Conservation (phyloP, 37 sponge, comb jelly and placozoan genomes). For the Corticium candelabrum region DNA sequence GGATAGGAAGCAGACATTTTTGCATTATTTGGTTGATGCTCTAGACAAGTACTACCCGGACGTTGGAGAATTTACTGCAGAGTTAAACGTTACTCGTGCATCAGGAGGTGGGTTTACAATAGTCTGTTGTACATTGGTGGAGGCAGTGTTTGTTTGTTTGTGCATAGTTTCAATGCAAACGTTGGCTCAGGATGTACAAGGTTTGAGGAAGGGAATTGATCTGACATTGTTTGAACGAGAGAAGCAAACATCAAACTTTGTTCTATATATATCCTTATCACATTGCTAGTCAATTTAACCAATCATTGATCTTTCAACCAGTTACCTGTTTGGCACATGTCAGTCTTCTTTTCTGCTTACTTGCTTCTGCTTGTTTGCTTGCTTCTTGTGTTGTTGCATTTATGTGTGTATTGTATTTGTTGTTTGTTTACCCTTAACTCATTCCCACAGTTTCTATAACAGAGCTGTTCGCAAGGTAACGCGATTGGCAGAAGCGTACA, state of each 20-base stretch:
- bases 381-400: background rate
- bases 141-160: background rate
- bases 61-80: slow-evolving; percentile 52
- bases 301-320: too few relatives aligned
- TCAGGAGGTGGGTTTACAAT: slow-evolving; percentile 16
- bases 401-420: slow-evolving; percentile 15
- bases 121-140: background rate
- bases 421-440: slow-evolving; percentile 29
- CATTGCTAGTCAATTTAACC: background rate
- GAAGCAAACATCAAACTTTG: slow-evolving; percentile 53
- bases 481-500: slow-evolving; percentile 26
- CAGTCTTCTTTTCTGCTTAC: background rate
- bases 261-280: slow-evolving; percentile 70
- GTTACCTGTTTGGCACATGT: too few relatives aligned
- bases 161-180: slow-evolving; percentile 53
- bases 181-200: slow-evolving; percentile 40
- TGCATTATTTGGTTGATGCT: slow-evolving; percentile 56
- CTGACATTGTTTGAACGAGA: slow-evolving; percentile 32
- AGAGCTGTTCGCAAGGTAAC: slow-evolving; percentile 51
- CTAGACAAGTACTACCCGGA: slow-evolving; percentile 62
- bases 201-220: slow-evolving; percentile 44
- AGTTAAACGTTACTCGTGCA: slow-evolving; percentile 45
- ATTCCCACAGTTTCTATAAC: slow-evolving; percentile 44
- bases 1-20: slow-evolving; percentile 51
- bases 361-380: background rate